A percentile compares a stretch with the other conserved stretches of the same genome.
These are phyloP conservation scores for Muntiacus reevesi DNA, from an alignment of 2,113 vertebrate species.

Conservation along the genomic window DNA sequence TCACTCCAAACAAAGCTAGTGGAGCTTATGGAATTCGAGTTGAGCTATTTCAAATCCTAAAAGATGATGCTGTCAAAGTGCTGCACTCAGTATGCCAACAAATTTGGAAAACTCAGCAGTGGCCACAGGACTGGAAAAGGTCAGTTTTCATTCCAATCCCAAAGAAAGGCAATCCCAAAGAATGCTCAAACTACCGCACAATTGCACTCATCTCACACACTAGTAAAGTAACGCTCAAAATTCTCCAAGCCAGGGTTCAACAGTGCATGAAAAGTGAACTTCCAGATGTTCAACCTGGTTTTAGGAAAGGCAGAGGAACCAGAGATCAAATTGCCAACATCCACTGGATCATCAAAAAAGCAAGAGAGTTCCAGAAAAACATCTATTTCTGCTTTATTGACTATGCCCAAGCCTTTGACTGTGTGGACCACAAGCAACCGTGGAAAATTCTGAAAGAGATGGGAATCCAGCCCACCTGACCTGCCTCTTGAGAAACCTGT, in stretches of 20 bases:
- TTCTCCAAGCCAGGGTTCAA: background rate
- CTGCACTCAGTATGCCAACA: background rate
- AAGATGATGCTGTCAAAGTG: background rate
- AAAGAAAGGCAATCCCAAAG: background rate
- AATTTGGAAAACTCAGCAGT: background rate
- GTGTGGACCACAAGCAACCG: background rate
- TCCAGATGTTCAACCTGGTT: background rate
- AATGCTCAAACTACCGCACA: background rate
- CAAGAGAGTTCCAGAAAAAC: background rate
- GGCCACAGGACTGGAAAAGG: background rate
- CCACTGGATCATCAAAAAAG: fast-evolving
- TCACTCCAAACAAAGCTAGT: background rate
- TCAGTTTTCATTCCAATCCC: background rate
- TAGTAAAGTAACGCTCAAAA: background rate
- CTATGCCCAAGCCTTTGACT: background rate
- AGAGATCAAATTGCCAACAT: background rate
- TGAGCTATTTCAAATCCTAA: background rate
- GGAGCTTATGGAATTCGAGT: background rate
- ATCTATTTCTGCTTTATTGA: background rate
- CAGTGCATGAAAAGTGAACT: background rate
- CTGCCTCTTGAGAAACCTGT: background rate
- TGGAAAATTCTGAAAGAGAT: background rate
- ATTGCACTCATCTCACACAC: background rate
- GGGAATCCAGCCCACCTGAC: background rate
- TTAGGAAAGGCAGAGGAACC: background rate